A percentile compares a stretch with the other conserved stretches of the same genome.
Conservation (phyloP, 1,140 invertebrate species). For the Whitmania pigra region DNA sequence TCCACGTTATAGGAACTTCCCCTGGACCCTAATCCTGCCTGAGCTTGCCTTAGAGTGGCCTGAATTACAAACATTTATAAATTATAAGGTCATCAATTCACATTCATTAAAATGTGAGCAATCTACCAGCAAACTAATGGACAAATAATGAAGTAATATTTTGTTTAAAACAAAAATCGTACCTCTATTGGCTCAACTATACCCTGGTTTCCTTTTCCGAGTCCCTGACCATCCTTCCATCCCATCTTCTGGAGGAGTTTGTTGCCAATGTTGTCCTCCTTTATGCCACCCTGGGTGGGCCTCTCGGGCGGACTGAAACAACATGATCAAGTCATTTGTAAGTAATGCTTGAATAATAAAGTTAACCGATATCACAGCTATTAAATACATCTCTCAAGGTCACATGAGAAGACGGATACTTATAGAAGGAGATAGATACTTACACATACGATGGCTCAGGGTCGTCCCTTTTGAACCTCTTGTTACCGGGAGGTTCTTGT, state of each 20-base stretch:
- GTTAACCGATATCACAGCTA: neutral
- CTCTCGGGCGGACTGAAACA: constrained; percentile 26
- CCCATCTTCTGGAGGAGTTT: constrained; percentile 95
- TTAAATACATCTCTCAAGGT: neutral
- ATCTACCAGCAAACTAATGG: neutral
- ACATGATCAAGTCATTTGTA: too few species aligned
- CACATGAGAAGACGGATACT: too few species aligned
- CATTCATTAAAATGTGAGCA: neutral
- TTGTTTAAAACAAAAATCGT: constrained; percentile 24
- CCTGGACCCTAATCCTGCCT: constrained; percentile 48
- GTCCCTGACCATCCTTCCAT: constrained; percentile 86
- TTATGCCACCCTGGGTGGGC: constrained; percentile 52
- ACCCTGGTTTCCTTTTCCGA: constrained; percentile 86
- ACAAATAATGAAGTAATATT: neutral
- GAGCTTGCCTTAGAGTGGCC: constrained; percentile 33
- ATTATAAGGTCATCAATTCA: neutral
- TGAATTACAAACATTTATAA: constrained; percentile 26
- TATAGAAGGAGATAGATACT: neutral
- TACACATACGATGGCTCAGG: neutral
- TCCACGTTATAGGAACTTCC: constrained; percentile 59
- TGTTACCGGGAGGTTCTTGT: constrained; percentile 54
- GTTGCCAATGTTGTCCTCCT: constrained; percentile 76
- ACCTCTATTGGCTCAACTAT: constrained; percentile 78
- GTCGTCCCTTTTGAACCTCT: constrained; percentile 23
- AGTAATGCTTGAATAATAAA: neutral